phyloP scores from a whole-genome alignment of 2,888 invertebrate species.

The Pammene fasciana region DNA sequence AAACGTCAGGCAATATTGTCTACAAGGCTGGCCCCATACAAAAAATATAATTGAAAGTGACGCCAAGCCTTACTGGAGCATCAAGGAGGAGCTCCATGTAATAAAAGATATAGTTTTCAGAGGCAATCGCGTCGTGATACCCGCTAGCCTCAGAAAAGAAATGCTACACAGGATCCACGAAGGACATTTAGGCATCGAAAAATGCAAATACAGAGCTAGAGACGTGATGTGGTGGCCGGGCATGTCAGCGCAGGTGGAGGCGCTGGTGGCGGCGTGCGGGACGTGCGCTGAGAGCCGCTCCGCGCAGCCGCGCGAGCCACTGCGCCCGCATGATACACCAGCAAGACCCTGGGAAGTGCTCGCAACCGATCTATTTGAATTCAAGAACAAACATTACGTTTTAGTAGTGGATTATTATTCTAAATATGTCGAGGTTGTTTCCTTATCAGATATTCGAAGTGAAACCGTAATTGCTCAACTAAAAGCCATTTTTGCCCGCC shows the following conservation, averaged over 20 bases:
- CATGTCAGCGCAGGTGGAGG: slow-evolving; percentile 42
- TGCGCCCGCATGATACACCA: slow-evolving; percentile 22
- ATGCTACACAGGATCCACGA: background rate
- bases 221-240: slow-evolving; percentile 45
- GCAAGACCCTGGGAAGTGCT: slow-evolving; percentile 24
- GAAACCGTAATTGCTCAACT: slow-evolving; percentile 6
- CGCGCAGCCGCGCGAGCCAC: slow-evolving; percentile 35
- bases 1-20: background rate
- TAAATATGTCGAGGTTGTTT: slow-evolving; percentile 22
- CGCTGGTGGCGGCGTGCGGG: too few relatives aligned
- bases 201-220: slow-evolving; percentile 42
- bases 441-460: background rate
- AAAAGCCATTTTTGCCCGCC: slow-evolving; percentile 28
- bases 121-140: background rate
- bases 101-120: background rate
- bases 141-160: background rate
- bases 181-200: slow-evolving; percentile 41
- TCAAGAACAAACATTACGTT: slow-evolving; percentile 28
- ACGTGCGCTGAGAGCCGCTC: slow-evolving; percentile 31
- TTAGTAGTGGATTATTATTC: slow-evolving; percentile 38
- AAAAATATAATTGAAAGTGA: background rate
- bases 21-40: background rate
- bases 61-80: background rate
- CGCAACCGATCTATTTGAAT: slow-evolving; percentile 34
- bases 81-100: background rate